Percentiles rank a stretch among this genome's conserved stretches.
phyloP scores from a whole-genome alignment of 2,888 invertebrate species.

The Carpatolechia fugitivella region DNA sequence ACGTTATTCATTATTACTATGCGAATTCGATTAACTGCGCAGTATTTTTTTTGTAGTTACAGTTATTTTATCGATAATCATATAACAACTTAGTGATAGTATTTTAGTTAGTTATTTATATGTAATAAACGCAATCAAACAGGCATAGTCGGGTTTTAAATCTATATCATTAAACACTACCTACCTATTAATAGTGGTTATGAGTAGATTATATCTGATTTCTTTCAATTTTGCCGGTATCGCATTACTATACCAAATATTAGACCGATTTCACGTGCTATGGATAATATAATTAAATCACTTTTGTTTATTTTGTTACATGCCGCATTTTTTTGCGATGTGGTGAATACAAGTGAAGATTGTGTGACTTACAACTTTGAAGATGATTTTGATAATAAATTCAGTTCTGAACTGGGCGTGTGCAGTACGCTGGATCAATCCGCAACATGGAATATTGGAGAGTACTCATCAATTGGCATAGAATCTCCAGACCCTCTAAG shows the following conservation, averaged over 20 bases:
- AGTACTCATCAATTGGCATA: conserved; percentile 33
- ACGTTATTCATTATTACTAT: no score
- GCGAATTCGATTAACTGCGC: no score
- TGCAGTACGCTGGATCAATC: conserved; percentile 28
- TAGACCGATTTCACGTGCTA: background rate
- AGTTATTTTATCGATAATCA: no score
- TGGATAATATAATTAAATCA: background rate
- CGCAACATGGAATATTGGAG: conserved; percentile 36
- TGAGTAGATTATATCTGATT: background rate
- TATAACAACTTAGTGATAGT: no score
- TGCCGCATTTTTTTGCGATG: background rate
- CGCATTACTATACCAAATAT: background rate
- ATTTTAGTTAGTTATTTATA: no score
- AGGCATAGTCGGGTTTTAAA: no score
- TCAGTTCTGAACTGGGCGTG: conserved; percentile 28
- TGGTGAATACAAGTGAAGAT: conserved; percentile 19
- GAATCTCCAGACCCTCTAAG: conserved; percentile 33
- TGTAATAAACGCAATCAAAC: no score
- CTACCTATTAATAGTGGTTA: no score
- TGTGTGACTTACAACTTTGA: conserved; percentile 43
- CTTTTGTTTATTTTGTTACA: background rate
- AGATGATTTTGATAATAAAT: conserved; percentile 28
- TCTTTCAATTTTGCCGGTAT: background rate
- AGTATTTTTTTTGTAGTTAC: no score
- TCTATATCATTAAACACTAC: no score